Conservation (phyloP, 2,888 invertebrate species). For the Pharmacophagus antenor region DNA sequence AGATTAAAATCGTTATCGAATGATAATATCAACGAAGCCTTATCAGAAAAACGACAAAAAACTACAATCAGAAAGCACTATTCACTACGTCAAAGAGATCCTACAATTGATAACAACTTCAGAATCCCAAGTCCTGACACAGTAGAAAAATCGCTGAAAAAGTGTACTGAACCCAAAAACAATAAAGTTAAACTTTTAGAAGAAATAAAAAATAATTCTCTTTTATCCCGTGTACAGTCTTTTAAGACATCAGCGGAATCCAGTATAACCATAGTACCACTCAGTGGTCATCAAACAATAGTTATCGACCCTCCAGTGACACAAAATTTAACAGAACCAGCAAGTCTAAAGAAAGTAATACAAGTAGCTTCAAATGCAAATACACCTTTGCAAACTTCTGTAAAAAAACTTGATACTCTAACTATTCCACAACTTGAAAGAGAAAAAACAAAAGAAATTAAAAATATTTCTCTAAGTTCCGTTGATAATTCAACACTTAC, state of each 20-base stretch:
- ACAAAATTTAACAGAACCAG: slow-evolving; percentile 42
- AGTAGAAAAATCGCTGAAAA: slow-evolving; percentile 49
- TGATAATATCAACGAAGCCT: slow-evolving; percentile 58
- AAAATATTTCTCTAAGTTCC: slow-evolving; percentile 38
- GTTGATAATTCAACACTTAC: slow-evolving; percentile 56
- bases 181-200: slow-evolving; percentile 43
- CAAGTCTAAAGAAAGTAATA: slow-evolving; percentile 32
- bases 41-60: slow-evolving; percentile 51
- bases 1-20: slow-evolving; percentile 65
- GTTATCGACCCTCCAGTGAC: slow-evolving; percentile 70
- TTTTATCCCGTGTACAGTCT: slow-evolving; percentile 70
- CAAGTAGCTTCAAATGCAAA: not conserved
- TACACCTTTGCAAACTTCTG: not conserved
- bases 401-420: slow-evolving; percentile 1
- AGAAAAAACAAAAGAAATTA: slow-evolving; percentile 43
- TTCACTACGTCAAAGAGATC: slow-evolving; percentile 73
- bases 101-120: slow-evolving; percentile 58
- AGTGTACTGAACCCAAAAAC: slow-evolving; percentile 40
- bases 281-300: slow-evolving; percentile 79
- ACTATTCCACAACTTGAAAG: slow-evolving; percentile 12
- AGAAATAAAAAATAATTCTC: slow-evolving; percentile 57
- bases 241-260: slow-evolving; percentile 74
- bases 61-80: slow-evolving; percentile 71
- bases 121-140: slow-evolving; percentile 67
- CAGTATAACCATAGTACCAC: slow-evolving; percentile 70